Evolutionary conservation across 2,113 vertebrate genomes (phyloP), one percentile per base, ranked within the genome.

Genomic region (Nestor notabilis): DNA sequence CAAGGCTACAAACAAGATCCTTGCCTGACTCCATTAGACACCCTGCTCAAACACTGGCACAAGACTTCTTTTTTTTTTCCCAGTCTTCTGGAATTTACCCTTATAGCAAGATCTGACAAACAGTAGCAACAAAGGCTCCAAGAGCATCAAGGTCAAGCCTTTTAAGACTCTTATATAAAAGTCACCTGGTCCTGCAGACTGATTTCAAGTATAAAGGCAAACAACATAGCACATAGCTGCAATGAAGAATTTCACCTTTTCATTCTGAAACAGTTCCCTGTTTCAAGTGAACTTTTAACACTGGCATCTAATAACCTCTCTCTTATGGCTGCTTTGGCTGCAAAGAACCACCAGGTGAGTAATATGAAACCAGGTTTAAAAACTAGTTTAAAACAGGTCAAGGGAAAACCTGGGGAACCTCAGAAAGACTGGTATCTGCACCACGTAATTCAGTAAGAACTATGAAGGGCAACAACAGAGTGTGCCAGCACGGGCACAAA

Each of bases 121-220:
- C 46, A 78, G 76, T 43, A 66, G 20, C 20, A 70, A 78, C 68
- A 93, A 92, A 83, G 29, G 23, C 71, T 78, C 43, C 3, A 6
- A 74, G 60, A 52, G 35, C 85, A 95, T 41, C 95, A 95, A 92
- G 96, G 94, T 96, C 94, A 96, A 94, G 77, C 53, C 69, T 94
- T 94, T 92, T 79, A 94, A 94, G 72, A 76, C 72, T 94, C 85
- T 92, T 93, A 92, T 4, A 52, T 95, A 92, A 94, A 96, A 92
- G 90, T 94, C 95, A 90, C 80, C 89, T 92, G 83, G 81, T 91
- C 80, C 65, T 79, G 47, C 41, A 87, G 65, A 77, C 81, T 74
- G 60, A 79, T 75, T 90, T 88, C 68, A 92, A 75, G 33, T 46
- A 70, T 44, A 63, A 93, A 79, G 43, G 24, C 72, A 83, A 95